A percentile compares a stretch with the other conserved stretches of the same genome.
These are phyloP conservation scores for Danionella dracula DNA, from an alignment of 2,797 vertebrate genomes.

Conservation along the genomic window DNA sequence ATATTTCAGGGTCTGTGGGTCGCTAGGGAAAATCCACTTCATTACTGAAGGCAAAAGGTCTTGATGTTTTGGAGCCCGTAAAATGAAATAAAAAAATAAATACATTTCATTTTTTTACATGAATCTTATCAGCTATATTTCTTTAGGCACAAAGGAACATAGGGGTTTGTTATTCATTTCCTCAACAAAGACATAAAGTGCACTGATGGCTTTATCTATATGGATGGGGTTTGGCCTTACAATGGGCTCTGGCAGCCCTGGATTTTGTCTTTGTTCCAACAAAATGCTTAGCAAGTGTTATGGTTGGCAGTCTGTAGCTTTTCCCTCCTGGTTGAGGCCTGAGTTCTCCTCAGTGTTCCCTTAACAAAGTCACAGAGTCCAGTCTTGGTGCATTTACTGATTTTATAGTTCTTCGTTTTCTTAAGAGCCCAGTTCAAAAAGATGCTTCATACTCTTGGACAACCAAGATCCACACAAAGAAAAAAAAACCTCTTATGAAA, in stretches of 20 bases:
- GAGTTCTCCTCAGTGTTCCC: background rate
- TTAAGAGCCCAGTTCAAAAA: constrained; percentile 3
- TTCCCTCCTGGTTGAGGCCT: background rate
- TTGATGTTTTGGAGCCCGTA: background rate
- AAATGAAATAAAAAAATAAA: background rate
- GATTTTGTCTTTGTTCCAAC: background rate
- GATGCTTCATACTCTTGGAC: constrained; percentile 2
- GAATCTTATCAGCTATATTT: background rate
- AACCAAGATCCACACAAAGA: too few species aligned
- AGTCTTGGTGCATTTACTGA: too few species aligned
- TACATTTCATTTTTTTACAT: background rate
- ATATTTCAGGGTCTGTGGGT: background rate
- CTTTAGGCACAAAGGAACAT: background rate
- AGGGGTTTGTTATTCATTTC: background rate
- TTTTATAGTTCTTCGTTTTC: too few species aligned
- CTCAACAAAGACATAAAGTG: background rate
- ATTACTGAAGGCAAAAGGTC: background rate
- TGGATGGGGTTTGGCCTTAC: constrained; percentile 6
- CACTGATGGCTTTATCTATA: constrained; percentile 8
- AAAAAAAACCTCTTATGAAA: too few species aligned
- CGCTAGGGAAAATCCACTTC: background rate
- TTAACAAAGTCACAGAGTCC: constrained; percentile 6
- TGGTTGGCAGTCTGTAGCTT: background rate
- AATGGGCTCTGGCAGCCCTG: background rate
- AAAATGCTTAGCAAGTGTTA: constrained; percentile 17